Percentiles rank a stretch among this genome's conserved stretches.
phyloP scores from a whole-genome alignment of 2,888 invertebrate species.

The Andrena marginata region DNA sequence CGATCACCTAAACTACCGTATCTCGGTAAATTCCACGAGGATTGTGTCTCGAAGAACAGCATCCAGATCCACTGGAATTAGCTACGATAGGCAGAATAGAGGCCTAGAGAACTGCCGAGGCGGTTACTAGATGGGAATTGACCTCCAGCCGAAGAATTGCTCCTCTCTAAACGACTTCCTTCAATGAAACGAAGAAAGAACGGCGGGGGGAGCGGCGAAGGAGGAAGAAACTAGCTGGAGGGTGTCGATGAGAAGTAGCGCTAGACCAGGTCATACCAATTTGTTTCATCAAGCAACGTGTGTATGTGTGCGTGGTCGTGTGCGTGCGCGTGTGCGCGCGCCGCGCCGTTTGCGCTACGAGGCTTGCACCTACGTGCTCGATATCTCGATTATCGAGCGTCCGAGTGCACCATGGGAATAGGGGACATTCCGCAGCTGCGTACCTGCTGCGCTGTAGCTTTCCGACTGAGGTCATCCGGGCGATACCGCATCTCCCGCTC shows the following conservation, averaged over 20 bases:
- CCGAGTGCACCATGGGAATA: constrained; percentile 68
- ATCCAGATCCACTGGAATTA: constrained; percentile 34
- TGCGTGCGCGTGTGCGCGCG: too few relatives aligned
- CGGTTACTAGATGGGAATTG: constrained; percentile 34
- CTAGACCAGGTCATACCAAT: constrained; percentile 71
- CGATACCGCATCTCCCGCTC: constrained; percentile 32
- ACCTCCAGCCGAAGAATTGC: constrained; percentile 43
- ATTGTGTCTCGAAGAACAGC: background rate
- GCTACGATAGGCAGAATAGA: constrained; percentile 25
- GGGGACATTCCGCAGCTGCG: constrained; percentile 71
- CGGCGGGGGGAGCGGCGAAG: background rate
- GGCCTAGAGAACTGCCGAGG: constrained; percentile 27
- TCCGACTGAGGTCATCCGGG: constrained; percentile 62
- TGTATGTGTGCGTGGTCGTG: constrained; percentile 17
- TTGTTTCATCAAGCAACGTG: constrained; percentile 66
- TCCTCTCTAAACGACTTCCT: constrained; percentile 55
- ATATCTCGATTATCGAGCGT: constrained; percentile 73
- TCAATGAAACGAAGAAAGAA: constrained; percentile 57
- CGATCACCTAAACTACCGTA: background rate
- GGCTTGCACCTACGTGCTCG: constrained; percentile 63
- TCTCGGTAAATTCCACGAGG: background rate
- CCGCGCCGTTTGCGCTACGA: constrained; percentile 38
- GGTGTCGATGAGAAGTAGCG: constrained; percentile 60
- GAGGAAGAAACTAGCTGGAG: constrained; percentile 40
- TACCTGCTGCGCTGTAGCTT: constrained; percentile 65